Evolutionary conservation across 2,797 vertebrate species (phyloP).

Genomic region (Ctenopoma multispine): DNA sequence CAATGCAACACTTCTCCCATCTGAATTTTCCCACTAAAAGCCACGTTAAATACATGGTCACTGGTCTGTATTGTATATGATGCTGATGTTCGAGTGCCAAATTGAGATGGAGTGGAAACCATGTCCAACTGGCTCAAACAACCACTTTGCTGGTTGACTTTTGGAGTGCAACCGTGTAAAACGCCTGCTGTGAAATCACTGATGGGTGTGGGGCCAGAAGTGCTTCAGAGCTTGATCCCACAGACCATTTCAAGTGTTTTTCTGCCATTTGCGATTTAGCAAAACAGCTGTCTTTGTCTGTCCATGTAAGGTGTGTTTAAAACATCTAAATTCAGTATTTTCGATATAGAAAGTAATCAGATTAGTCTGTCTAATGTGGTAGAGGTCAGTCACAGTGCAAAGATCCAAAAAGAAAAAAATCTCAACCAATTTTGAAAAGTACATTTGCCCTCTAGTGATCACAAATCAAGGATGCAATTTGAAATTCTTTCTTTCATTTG

Average conservation of each 20-base stretch:
- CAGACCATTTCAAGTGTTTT: neutral
- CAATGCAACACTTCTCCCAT: neutral
- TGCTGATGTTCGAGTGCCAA: neutral
- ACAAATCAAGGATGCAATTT: neutral
- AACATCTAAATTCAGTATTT: neutral
- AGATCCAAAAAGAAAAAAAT: no score
- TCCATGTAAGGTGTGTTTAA: neutral
- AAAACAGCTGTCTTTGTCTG: no score
- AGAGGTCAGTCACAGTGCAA: no score
- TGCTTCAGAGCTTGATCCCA: neutral
- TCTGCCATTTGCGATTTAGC: neutral
- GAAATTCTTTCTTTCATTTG: no score
- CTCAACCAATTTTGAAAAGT: no score
- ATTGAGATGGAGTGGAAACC: neutral
- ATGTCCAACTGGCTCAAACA: neutral
- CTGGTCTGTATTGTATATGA: neutral
- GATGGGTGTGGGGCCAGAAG: neutral
- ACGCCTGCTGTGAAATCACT: neutral
- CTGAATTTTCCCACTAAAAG: neutral
- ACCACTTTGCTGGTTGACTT: neutral
- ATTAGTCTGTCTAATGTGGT: no score
- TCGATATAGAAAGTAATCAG: no score
- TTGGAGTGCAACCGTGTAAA: neutral
- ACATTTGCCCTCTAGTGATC: neutral
- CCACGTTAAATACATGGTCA: neutral